Base-by-base conservation (phyloP, 2,888 invertebrate genomes). In the Octodonta nipae region DNA sequence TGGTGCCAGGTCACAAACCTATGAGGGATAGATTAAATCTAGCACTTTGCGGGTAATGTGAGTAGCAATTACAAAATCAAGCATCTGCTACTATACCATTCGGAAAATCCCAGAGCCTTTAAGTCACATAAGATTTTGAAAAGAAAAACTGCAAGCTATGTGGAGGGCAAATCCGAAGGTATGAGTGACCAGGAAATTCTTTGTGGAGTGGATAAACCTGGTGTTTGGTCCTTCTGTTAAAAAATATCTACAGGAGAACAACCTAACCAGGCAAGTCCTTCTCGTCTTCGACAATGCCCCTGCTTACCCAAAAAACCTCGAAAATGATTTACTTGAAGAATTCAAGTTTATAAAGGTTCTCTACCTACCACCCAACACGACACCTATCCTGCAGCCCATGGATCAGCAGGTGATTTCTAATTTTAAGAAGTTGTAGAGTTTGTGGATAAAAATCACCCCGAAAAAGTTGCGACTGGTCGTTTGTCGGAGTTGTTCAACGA, bases 1-100 rank as follows among this genome's bases (percentile, higher is more conserved):
- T 28, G 30, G 36, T 45, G 37, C 44, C 49, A 28, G 50, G 49
- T 13, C 45, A 44, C 41, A 51, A 52, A 40, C 41, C 44, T 15
- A 42, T 46, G 41, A 50, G 48, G 36, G 45, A 50, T 40, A 34
- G 44, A 32, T 30, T 52, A 16, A 51, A 45, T 33, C 41, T 52
- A 15, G 30, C 37, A 34, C 36, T 47, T 12, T 39, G 41, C 13
- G 32, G n/a, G 38, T 30, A 48, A 50, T 47, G 49, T 45, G 24
- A 28, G 22, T 32, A 7, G 12, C 7, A 11, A 22, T 7, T 20
- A n/a, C 20, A 20, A 20, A 20, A 20, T 20, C 20, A 20, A 20
- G 20, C 20, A 6, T 20, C 20, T 20, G 20, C 20, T 20, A 7
- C 7, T 20, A 22, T 22, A 22, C 22, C 22, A 22, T 22, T 22